Evolutionary conservation across 2,888 invertebrate genomes (phyloP).

Genomic region (Branchipolynoe longqiensis): DNA sequence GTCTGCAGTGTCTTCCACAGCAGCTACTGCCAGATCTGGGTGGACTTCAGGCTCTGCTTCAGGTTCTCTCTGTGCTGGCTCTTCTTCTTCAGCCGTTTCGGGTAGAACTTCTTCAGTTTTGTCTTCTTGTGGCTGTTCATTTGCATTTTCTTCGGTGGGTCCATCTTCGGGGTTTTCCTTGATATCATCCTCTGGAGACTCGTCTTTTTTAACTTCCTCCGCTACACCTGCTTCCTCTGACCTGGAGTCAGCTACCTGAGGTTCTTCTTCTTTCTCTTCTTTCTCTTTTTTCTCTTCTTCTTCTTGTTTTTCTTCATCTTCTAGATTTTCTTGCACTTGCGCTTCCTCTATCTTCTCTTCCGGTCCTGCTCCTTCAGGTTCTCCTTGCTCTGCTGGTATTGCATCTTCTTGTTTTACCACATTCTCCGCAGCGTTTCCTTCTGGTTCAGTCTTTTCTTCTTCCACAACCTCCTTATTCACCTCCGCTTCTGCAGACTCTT

Average conservation of each 20-base stretch:
- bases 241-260: background rate
- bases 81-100: background rate
- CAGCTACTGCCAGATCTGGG: too few relatives aligned
- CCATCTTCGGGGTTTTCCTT: background rate
- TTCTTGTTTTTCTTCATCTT: background rate
- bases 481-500: background rate
- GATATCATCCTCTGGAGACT: background rate
- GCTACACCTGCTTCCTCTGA: background rate
- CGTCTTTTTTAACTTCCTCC: background rate
- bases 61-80: background rate
- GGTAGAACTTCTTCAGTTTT: background rate
- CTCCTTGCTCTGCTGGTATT: background rate
- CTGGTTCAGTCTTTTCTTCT: conserved; percentile 21
- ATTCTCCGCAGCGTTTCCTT: background rate
- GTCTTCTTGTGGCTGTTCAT: background rate
- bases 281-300: conserved; percentile 17
- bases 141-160: background rate
- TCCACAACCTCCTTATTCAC: background rate
- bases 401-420: background rate
- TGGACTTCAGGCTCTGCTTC: background rate
- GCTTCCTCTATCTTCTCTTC: background rate
- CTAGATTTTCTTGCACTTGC: background rate
- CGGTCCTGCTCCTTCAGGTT: background rate
- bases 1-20: background rate
- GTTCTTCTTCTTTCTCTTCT: background rate